Base-by-base conservation (phyloP, 2,797 vertebrate species). In the Apogon talboti region DNA sequence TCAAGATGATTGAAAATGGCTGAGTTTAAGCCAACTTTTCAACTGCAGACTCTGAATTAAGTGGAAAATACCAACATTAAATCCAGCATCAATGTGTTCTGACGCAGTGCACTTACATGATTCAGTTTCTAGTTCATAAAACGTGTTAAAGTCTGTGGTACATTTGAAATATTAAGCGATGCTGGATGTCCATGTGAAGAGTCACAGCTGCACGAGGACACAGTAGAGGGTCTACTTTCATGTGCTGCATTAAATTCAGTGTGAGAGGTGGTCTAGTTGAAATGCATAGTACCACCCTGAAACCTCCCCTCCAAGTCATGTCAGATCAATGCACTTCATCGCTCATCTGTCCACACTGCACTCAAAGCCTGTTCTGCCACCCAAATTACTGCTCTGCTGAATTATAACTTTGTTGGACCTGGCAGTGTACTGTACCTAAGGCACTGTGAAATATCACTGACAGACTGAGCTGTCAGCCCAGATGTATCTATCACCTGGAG, bases 361-460 rank as follows among this genome's bases (percentile, higher is more conserved):
- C 83, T 80, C 86, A 82, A 80, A 90, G 87, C 84, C 87, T 82
- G 73, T 82, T 54, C 89, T 92, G 89, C 92, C 92, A 91, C 90
- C 91, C 89, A 90, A 92, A 92, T 93, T 91, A 93, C 86, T 81
- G 84, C 91, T 88, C 84, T 87, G 90, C 89, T 93, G 91, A 88
- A 89, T 90, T 91, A 92, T 87, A 82, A 89, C 87, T 86, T 89
- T 87, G 91, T 84, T 87, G 90, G 84, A 88, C 85, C 87, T 68
- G 84, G 84, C 87, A 88, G 88, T 57, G 79, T 78, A 71, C 87
- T 84, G 88, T 66, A 78, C 87, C 84, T 60, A 66, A 85, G 89
- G 88, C 89, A 83, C 90, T 89, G 86, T 82, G 78, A 83, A 86
- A 81, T 78, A 86, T 73, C 82, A 72, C 78, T 66, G 84, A 81